These are phyloP conservation scores for Drosophila littoralis DNA, from an alignment of 1,140 invertebrate genomes.

Conservation along the genomic window DNA sequence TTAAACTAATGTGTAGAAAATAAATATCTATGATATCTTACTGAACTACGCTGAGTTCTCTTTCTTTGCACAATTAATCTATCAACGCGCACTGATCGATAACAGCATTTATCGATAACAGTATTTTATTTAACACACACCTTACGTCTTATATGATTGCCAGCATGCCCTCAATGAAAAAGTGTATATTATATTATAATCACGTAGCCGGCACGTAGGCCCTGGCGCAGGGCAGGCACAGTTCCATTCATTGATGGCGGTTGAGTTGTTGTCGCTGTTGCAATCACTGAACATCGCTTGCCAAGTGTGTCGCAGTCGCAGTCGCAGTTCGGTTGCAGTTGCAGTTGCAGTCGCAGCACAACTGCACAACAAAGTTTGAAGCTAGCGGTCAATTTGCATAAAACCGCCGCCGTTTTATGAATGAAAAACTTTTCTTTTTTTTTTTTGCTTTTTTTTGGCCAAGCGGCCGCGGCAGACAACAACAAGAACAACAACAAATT, in stretches of 20 bases:
- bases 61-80: too few species aligned
- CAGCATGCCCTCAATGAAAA: too few species aligned
- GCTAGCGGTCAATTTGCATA: conserved; percentile 75
- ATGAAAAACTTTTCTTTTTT: conserved; percentile 62
- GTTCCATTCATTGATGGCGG: conserved; percentile 65
- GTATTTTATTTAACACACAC: too few species aligned
- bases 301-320: conserved; percentile 69
- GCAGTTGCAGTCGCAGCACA: background rate
- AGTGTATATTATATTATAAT: conserved; percentile 57
- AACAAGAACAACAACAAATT: conserved; percentile 71
- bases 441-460: conserved; percentile 52
- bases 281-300: conserved; percentile 75
- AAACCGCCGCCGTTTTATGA: conserved; percentile 78
- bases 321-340: conserved; percentile 7
- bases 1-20: too few species aligned
- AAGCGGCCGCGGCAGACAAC: conserved; percentile 11
- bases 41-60: too few species aligned
- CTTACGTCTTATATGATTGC: too few species aligned
- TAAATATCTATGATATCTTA: too few species aligned
- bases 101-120: too few species aligned
- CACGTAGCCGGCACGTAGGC: conserved; percentile 69
- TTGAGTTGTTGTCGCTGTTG: conserved; percentile 58
- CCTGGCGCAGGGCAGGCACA: conserved; percentile 55
- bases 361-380: conserved; percentile 55
- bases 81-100: too few species aligned